Evolutionary conservation across 1,140 invertebrate species (phyloP), one percentile per base, ranked within the genome.

Genomic region (Leptinotarsa defecta): DNA sequence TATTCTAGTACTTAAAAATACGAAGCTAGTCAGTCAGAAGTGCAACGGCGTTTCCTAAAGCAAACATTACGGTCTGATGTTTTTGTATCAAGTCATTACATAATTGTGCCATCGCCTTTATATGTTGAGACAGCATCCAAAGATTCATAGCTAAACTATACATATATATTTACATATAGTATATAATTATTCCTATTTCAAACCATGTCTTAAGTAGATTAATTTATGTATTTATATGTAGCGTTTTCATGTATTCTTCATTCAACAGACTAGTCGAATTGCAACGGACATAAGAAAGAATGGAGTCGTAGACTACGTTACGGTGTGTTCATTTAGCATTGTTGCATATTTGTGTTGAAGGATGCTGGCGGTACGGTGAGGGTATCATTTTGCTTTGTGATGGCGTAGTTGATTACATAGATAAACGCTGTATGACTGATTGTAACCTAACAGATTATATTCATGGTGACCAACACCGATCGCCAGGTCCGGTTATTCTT

Each of bases 11-110:
- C 82, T 84, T 84, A 84, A 82, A 79, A 81, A 82, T 84, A 83
- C 84, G 84, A 84, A 84, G 82, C 84, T 85, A 85, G 84, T 85
- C 84, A 85, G 84, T 85, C 84, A 85, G 80, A 84, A 82, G 81
- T 83, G 83, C 81, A 82, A 82, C 81, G 79, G 80, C 82, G 80
- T 83, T 84, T 83, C 82, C 84, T 83, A 83, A 80, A 83, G 80
- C 79, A 82, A 82, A 76, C 75, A 81, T 80, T 80, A 81, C 73
- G 80, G 78, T 82, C 74, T 78, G 77, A 81, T 78, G 76, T 78
- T 79, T 76, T 73, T 71, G 48, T 76, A 67, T 79, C 74, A 75
- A 63, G 67, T 68, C 79, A 76, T 78, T 79, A 76, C 78, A 80
- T 74, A 73, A 78, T 78, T 80, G 84, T 85, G 84, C 84, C 84